Evolutionary conservation across 1,140 invertebrate species (phyloP), one percentile per base, ranked within the genome.

Genomic region (Bilobella aurantiaca): DNA sequence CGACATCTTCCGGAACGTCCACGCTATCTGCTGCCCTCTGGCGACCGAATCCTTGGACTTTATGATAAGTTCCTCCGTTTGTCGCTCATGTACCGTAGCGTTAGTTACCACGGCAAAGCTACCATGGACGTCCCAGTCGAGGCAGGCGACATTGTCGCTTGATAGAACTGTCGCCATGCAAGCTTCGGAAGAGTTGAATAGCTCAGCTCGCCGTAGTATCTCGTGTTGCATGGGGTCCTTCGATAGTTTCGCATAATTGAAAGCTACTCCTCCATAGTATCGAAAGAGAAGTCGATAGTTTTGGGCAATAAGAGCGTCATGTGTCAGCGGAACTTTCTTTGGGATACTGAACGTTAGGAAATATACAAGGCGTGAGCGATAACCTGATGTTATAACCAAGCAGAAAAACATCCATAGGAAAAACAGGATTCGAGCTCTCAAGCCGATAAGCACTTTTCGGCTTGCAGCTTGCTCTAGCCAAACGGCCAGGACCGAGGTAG

Each of bases 181-280:
- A 30, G 58, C 31, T 16, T 58, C 37, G 0, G 57, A 30, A 27
- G 56, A 58, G 21, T 58, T 67, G 16, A 57, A 37, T 34, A 67
- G 8, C 2, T 57, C 29, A 3, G 62, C 8, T 16, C 53, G 29
- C 0, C 16, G 5, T 28, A 58, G 30, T 21, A 67, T 34, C 58
- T 67, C 53, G 25, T 42, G 49, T 28, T 58, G 57, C 27, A 62
- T 46, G 1, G 65, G 31, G 16, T 57, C 30, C 21, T 58, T 63
- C 1, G 65, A 62, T 0, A 49, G 34, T 23, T 63, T n/a, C 2
- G 62, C 49, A 1, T 25, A 14, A 21, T 23, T 27, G 16, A 49
- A 62, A 21, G 65, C 65, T 27, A 67, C 23, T 16, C 65, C 65
- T 1, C 65, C 65, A 21, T 67, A 67, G 16, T 58, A 67, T 28